phyloP scores from a whole-genome alignment of 2,888 invertebrate genomes.

The Exocentrus adspersus region DNA sequence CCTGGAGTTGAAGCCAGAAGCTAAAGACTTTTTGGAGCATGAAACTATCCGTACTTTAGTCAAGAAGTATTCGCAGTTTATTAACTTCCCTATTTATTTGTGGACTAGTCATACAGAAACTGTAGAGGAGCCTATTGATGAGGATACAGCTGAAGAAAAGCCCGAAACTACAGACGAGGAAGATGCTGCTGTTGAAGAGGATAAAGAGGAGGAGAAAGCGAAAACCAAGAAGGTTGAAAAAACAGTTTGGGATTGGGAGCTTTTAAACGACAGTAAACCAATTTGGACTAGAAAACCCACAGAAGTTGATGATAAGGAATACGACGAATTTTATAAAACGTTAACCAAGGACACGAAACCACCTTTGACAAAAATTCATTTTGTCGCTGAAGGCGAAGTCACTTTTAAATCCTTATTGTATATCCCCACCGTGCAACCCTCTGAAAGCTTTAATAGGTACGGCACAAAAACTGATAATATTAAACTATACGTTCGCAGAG shows the following conservation, averaged over 20 bases:
- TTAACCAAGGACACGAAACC: constrained; percentile 89
- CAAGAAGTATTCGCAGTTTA: constrained; percentile 99
- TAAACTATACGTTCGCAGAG: constrained; percentile 96
- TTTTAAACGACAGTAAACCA: constrained; percentile 96
- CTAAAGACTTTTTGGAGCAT: constrained; percentile 93
- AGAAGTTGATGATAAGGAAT: constrained; percentile 89
- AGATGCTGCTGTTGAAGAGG: constrained; percentile 75
- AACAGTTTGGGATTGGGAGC: constrained; percentile 98
- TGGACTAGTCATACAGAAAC: constrained; percentile 83
- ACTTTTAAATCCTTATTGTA: constrained; percentile 97
- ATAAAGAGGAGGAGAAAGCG: constrained; percentile 75
- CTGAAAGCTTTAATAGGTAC: constrained; percentile 92
- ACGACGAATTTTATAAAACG: constrained; percentile 94
- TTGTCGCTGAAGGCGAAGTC: constrained; percentile 99
- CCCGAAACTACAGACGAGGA: constrained; percentile 69
- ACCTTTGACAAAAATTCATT: constrained; percentile 90
- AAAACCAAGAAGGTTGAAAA: constrained; percentile 91
- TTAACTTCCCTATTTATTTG: constrained; percentile 97
- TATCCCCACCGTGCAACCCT: constrained; percentile 90
- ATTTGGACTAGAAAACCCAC: constrained; percentile 95
- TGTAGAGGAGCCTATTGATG: constrained; percentile 73
- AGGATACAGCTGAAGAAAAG: constrained; percentile 66
- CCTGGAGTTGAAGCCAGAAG: constrained; percentile 95
- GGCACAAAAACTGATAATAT: constrained; percentile 95
- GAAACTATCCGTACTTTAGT: constrained; percentile 91